Percentiles rank a stretch among this genome's conserved stretches.
Evolutionary conservation across 2,888 invertebrate genomes (phyloP).

Genomic region (Drosophila vallismaia): DNA sequence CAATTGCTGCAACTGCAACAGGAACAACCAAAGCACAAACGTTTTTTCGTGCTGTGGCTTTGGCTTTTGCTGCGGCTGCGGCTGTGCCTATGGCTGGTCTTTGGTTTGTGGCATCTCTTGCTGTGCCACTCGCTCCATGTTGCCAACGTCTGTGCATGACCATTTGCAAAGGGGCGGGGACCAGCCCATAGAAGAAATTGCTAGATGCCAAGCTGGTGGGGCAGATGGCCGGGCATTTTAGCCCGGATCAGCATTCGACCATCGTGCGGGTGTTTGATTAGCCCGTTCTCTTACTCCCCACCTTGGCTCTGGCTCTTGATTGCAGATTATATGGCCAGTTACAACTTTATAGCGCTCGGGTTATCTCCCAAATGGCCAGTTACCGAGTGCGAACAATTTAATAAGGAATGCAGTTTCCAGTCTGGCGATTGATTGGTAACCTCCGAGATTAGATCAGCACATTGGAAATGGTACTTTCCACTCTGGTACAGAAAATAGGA

Average conservation of each 20-base stretch:
- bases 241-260: conserved; percentile 45
- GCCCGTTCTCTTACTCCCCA: conserved; percentile 27
- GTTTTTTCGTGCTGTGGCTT: conserved; percentile 71
- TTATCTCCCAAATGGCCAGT: conserved; percentile 48
- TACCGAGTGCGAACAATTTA: conserved; percentile 42
- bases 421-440: conserved; percentile 20
- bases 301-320: conserved; percentile 55
- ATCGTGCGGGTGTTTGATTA: conserved; percentile 77
- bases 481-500: background rate
- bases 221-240: conserved; percentile 7
- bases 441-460: conserved; percentile 17
- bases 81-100: conserved; percentile 38
- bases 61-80: conserved; percentile 49
- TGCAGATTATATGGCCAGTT: conserved; percentile 66
- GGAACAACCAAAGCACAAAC: conserved; percentile 65
- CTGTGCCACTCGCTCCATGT: conserved; percentile 49
- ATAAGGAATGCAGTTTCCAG: conserved; percentile 30
- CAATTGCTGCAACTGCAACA: conserved; percentile 29
- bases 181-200: conserved; percentile 5
- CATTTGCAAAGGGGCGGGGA: conserved; percentile 48
- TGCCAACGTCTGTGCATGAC: conserved; percentile 64
- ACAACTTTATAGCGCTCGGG: conserved; percentile 68
- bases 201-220: conserved; percentile 1
- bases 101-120: conserved; percentile 31
- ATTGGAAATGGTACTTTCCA: background rate